These are phyloP conservation scores for Siniperca scherzeri DNA, from an alignment of 2,797 vertebrate genomes.

Conservation along the genomic window DNA sequence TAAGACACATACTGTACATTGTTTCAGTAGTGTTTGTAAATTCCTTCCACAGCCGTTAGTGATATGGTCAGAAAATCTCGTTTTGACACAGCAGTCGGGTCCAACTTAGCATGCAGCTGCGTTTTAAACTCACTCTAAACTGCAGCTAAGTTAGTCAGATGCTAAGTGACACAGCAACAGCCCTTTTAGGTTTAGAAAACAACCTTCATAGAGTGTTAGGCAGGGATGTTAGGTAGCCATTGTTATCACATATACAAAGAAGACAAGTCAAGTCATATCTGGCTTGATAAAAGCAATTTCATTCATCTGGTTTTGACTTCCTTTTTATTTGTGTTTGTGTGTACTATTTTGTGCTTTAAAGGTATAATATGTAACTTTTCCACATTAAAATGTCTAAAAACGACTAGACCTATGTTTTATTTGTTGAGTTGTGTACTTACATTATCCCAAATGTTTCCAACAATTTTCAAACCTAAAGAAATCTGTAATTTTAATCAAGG, in stretches of 20 bases:
- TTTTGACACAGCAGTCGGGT: not conserved
- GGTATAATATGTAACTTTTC: too few species aligned
- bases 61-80: not conserved
- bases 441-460: too few species aligned
- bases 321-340: not conserved
- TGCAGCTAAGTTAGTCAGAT: not conserved
- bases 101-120: not conserved
- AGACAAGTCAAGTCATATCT: not conserved
- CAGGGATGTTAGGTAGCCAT: not conserved
- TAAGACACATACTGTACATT: not conserved
- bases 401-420: too few species aligned
- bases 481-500: too few species aligned
- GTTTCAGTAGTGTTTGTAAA: not conserved
- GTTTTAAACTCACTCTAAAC: not conserved
- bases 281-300: too few species aligned
- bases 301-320: not conserved
- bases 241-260: slow-evolving; percentile 7
- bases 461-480: too few species aligned
- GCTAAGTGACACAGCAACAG: not conserved
- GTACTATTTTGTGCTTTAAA: not conserved
- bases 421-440: too few species aligned
- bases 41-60: not conserved
- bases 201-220: not conserved
- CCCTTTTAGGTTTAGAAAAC: not conserved
- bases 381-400: too few species aligned